phyloP scores from a whole-genome alignment of 1,140 invertebrate species.

The Orussus abietinus region DNA sequence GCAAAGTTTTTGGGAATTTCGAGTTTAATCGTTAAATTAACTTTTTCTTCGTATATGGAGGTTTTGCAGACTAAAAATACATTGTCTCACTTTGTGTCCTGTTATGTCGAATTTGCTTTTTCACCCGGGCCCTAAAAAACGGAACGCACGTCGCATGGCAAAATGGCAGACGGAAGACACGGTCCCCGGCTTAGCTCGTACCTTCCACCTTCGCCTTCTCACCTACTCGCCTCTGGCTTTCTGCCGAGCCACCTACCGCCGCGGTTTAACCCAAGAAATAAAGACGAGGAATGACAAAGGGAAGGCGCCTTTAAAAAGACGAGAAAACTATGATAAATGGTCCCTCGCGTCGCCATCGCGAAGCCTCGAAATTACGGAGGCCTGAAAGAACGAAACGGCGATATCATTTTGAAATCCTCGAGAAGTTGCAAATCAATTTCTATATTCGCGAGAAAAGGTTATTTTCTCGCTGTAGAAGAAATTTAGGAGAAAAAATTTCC shows the following conservation, averaged over 20 bases:
- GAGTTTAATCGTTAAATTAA: too few relatives aligned
- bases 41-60: too few relatives aligned
- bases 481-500: too few relatives aligned
- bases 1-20: too few relatives aligned
- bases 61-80: too few relatives aligned
- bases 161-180: too few relatives aligned
- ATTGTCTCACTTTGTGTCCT: slow-evolving; percentile 29
- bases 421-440: too few relatives aligned
- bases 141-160: slow-evolving; percentile 7
- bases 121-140: slow-evolving; percentile 20
- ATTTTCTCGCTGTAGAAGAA: too few relatives aligned
- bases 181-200: not conserved
- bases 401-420: not conserved
- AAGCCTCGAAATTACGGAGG: too few relatives aligned
- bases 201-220: not conserved
- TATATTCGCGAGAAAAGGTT: too few relatives aligned
- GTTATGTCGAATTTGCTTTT: slow-evolving; percentile 30
- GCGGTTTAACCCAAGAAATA: slow-evolving; percentile 31
- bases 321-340: slow-evolving; percentile 48
- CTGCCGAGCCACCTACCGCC: slow-evolving; percentile 37
- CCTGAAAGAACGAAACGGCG: too few relatives aligned
- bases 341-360: slow-evolving; percentile 8
- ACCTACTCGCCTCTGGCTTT: too few relatives aligned
- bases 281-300: slow-evolving; percentile 41
- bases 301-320: slow-evolving; percentile 35